These are phyloP conservation scores for Heterocephalus glaber DNA, from an alignment of 2,113 vertebrate species.

Conservation along the genomic window DNA sequence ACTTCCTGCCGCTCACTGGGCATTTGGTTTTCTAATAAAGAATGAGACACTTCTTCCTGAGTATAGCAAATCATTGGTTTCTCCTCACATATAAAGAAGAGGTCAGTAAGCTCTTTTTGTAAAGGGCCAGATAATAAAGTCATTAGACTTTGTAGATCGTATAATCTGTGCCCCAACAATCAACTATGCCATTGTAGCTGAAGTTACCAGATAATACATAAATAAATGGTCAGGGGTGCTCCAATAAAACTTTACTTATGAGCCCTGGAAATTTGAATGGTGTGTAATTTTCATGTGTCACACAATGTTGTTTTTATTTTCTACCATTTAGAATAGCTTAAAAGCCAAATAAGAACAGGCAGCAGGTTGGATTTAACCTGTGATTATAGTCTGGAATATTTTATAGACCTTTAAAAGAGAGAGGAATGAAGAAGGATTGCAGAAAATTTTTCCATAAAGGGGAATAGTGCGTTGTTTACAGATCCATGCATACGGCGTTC, in stretches of 20 bases:
- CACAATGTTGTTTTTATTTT: conserved; percentile 22
- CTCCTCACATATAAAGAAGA: not conserved
- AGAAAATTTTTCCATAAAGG: not conserved
- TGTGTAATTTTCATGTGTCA: not conserved
- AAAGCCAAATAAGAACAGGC: not conserved
- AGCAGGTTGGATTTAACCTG: not conserved
- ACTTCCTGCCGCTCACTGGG: not conserved
- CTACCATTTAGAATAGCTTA: not conserved
- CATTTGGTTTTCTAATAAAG: not conserved
- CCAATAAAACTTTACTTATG: not conserved
- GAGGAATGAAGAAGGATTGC: not conserved
- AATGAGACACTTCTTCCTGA: not conserved
- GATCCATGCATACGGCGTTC: not conserved
- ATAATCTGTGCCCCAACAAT: not conserved
- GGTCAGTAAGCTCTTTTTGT: not conserved
- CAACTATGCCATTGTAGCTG: not conserved
- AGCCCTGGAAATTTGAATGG: not conserved
- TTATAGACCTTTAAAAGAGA: not conserved
- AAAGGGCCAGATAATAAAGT: not conserved
- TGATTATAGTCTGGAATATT: not conserved
- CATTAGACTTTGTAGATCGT: not conserved
- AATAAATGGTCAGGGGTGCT: not conserved
- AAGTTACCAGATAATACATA: not conserved
- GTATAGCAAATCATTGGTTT: not conserved
- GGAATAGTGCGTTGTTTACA: not conserved